A percentile compares a stretch with the other conserved stretches of the same genome.
Evolutionary conservation across 2,797 vertebrate genomes (phyloP).

Genomic region (Lophotriccus pileatus): DNA sequence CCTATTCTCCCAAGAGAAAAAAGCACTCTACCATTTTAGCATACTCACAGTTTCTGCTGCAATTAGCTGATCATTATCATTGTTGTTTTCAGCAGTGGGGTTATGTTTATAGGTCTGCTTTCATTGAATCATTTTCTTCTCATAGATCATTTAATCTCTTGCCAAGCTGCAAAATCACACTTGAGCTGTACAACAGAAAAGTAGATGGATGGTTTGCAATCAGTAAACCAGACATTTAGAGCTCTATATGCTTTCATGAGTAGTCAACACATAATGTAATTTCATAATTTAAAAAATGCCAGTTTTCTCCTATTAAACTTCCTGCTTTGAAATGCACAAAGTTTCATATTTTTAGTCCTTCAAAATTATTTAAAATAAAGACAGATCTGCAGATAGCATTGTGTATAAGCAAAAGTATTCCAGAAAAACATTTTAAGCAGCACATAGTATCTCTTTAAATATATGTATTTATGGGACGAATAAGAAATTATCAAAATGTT

Average conservation of each 20-base stretch:
- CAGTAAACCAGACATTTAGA: background rate
- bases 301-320: background rate
- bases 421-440: background rate
- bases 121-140: background rate
- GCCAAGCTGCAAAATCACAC: background rate
- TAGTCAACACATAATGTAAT: background rate
- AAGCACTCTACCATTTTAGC: background rate
- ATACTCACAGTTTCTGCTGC: background rate
- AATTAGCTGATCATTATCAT: background rate
- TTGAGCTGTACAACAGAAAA: background rate
- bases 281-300: background rate
- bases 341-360: background rate
- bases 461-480: background rate
- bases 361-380: background rate
- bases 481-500: background rate
- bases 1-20: background rate
- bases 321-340: background rate
- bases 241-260: background rate
- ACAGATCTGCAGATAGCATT: background rate
- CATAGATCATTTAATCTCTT: slow-evolving; percentile 27
- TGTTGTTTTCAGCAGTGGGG: background rate
- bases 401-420: background rate
- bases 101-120: background rate
- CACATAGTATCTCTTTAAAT: background rate
- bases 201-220: background rate